Conservation (phyloP, 2,797 vertebrate species). For the Falco rusticolus region DNA sequence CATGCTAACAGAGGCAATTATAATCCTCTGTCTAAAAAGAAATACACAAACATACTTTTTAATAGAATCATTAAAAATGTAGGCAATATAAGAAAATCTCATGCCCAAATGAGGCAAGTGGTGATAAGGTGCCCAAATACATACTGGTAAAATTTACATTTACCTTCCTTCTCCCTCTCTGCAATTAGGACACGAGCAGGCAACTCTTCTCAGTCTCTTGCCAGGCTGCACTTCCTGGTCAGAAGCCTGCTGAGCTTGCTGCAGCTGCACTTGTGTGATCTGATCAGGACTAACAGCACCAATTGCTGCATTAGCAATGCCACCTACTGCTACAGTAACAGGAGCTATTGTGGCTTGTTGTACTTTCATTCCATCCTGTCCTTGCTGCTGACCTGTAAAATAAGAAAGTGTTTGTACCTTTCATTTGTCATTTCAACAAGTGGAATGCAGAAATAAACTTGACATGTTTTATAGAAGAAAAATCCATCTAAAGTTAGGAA, state of each 20-base stretch:
- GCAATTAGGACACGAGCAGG: slow-evolving; percentile 98
- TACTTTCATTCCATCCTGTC: slow-evolving; percentile 92
- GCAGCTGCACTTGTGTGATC: slow-evolving; percentile 88
- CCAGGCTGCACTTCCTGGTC: slow-evolving; percentile 94
- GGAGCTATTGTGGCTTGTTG: slow-evolving; percentile 91
- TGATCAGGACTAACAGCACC: slow-evolving; percentile 93
- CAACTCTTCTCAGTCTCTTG: slow-evolving; percentile 94
- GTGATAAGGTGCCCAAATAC: not conserved
- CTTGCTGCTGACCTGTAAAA: slow-evolving; percentile 91
- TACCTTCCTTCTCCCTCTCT: slow-evolving; percentile 98
- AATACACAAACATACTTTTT: not conserved
- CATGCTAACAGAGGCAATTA: not conserved
- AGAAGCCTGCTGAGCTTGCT: slow-evolving; percentile 91
- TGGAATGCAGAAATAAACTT: not conserved
- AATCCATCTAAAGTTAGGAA: not conserved
- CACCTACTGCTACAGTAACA: slow-evolving; percentile 92
- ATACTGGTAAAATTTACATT: not conserved
- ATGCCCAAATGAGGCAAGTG: not conserved
- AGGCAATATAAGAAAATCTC: not conserved
- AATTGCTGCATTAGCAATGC: slow-evolving; percentile 89
- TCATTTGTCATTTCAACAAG: not conserved
- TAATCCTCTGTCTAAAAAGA: not conserved
- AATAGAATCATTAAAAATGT: not conserved
- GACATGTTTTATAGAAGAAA: not conserved
- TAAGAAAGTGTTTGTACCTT: not conserved